Evolutionary conservation across 2,888 invertebrate species (phyloP), one percentile per base, ranked within the genome.

Genomic region (Atherix ibis): DNA sequence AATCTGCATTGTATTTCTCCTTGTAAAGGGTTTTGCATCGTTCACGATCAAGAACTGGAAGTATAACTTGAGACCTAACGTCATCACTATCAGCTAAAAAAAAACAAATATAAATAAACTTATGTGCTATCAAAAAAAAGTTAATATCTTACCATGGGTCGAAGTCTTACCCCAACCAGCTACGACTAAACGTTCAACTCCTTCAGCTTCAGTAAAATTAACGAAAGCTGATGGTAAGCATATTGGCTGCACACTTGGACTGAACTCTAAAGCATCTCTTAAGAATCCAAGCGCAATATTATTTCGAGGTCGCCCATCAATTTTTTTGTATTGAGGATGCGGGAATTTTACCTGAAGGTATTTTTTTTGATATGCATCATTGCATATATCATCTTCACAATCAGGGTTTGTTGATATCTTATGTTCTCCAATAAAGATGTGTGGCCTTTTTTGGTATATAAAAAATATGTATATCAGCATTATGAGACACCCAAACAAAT

Each of bases 361-460:
- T 8, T 8, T 10, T 6, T 22, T 10, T 8, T 8, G 6, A 8
- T 6, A 10, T 22, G 22, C 6, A 22, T 6, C 6, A 8, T 6
- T 10, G 47, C 61, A 66, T 4, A 71, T 71, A 70, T 70, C 70
- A 10, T 70, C 70, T 15, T 69, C 67, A 26, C 36, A 37, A 32
- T 37, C 36, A 14, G 19, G 22, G 17, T 27, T 18, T 4, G 19
- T 33, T 13, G 36, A 12, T 29, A 33, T 5, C 17, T 37, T 32
- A 32, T 37, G 32, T 30, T 40, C 40, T n/a, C n/a, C n/a, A n/a
- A n/a, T n/a, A n/a, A n/a, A n/a, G n/a, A n/a, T n/a, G n/a, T n/a
- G n/a, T n/a, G n/a, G n/a, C n/a, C n/a, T n/a, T n/a, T n/a, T n/a
- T n/a, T n/a, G n/a, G n/a, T n/a, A n/a, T n/a, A n/a, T n/a, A n/a